Percentiles rank a stretch among this genome's conserved stretches.
These are phyloP conservation scores for Xiphophorus birchmanni DNA, from an alignment of 2,797 vertebrate genomes.

Conservation along the genomic window DNA sequence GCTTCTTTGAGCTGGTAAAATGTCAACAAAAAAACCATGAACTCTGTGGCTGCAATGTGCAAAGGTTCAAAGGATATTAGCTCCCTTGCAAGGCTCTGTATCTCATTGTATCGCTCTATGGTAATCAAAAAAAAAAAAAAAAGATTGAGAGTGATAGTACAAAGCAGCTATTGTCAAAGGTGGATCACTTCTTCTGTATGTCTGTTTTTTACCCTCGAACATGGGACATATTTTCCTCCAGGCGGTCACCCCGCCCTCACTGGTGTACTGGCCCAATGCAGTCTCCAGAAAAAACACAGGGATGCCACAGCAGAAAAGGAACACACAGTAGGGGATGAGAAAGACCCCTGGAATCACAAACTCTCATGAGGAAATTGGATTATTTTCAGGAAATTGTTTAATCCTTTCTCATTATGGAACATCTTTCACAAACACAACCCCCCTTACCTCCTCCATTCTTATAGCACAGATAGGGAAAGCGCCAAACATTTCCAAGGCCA, in stretches of 20 bases:
- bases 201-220: constrained; percentile 85
- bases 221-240: constrained; percentile 97
- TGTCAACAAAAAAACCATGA: not conserved
- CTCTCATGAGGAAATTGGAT: not conserved
- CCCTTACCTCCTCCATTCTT: constrained; percentile 88
- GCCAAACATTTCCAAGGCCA: constrained; percentile 90
- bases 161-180: constrained; percentile 10
- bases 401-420: not conserved
- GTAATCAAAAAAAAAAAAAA: not conserved
- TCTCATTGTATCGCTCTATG: not conserved
- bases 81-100: not conserved
- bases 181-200: not conserved
- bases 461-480: constrained; percentile 93
- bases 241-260: constrained; percentile 90
- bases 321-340: constrained; percentile 93
- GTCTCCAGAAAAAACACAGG: constrained; percentile 94
- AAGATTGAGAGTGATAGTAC: not conserved
- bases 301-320: constrained; percentile 90
- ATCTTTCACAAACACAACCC: not conserved
- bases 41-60: not conserved
- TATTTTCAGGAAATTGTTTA: not conserved
- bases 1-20: not conserved
- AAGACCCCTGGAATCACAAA: constrained; percentile 84
- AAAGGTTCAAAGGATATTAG: not conserved
- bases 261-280: constrained; percentile 92